A percentile compares a stretch with the other conserved stretches of the same genome.
Evolutionary conservation across 2,113 vertebrate species (phyloP).

Genomic region (Poeciliopsis occidentalis): DNA sequence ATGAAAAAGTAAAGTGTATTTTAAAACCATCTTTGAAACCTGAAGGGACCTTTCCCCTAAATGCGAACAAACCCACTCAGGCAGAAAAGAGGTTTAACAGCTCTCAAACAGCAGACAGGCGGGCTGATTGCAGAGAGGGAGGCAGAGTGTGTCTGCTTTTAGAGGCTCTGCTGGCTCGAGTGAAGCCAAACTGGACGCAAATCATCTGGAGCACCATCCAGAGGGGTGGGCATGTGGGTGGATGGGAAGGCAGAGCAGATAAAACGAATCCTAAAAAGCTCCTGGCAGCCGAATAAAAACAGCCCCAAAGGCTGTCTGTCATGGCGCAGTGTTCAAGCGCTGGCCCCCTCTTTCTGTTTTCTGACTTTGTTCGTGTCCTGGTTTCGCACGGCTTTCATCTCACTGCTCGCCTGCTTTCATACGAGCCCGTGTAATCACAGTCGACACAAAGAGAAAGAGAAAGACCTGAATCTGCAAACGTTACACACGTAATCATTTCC

Average conservation of each 20-base stretch:
- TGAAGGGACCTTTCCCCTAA: slow-evolving; percentile 39
- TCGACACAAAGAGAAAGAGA: slow-evolving; percentile 62
- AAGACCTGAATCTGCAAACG: slow-evolving; percentile 61
- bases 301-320: slow-evolving; percentile 73
- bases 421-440: slow-evolving; percentile 61
- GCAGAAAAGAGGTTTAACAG: slow-evolving; percentile 57
- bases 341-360: slow-evolving; percentile 58
- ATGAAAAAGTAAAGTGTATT: slow-evolving; percentile 11
- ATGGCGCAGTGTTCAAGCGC: slow-evolving; percentile 66
- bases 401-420: slow-evolving; percentile 47
- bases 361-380: slow-evolving; percentile 73
- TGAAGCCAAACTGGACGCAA: slow-evolving; percentile 72
- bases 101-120: slow-evolving; percentile 45
- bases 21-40: slow-evolving; percentile 31
- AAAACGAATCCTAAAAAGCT: slow-evolving; percentile 76
- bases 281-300: slow-evolving; percentile 75
- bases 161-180: slow-evolving; percentile 52
- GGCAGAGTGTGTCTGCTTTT: slow-evolving; percentile 62
- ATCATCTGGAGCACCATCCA: slow-evolving; percentile 70
- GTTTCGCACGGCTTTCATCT: slow-evolving; percentile 72
- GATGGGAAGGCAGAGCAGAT: slow-evolving; percentile 73
- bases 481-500: slow-evolving; percentile 61
- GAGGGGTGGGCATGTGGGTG: slow-evolving; percentile 63
- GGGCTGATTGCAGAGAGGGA: slow-evolving; percentile 55
- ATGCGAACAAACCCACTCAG: slow-evolving; percentile 35